phyloP scores from a whole-genome alignment of 2,113 vertebrate genomes.

The Seriola quinqueradiata region DNA sequence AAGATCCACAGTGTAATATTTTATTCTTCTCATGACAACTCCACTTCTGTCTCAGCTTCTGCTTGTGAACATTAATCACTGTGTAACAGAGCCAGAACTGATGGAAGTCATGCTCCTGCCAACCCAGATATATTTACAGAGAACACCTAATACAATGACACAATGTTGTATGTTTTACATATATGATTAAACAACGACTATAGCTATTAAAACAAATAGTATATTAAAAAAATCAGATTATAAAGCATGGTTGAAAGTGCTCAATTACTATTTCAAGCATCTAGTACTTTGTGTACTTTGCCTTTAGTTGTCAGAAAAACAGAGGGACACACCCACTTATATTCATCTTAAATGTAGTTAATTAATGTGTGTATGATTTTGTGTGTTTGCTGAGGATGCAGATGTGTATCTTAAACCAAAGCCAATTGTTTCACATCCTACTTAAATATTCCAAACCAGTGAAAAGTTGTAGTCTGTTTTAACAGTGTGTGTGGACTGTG shows the following conservation, averaged over 20 bases:
- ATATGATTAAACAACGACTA: not conserved
- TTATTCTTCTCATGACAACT: not conserved
- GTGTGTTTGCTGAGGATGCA: not conserved
- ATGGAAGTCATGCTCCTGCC: conserved; percentile 10
- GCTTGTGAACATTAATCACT: conserved; percentile 1
- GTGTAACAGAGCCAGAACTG: not conserved
- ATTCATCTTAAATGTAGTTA: not conserved
- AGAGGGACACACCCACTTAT: not conserved
- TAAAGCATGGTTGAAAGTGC: not conserved
- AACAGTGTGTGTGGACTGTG: conserved; percentile 7
- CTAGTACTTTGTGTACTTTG: not conserved
- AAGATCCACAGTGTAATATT: not conserved
- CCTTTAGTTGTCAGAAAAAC: not conserved
- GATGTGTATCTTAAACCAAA: not conserved
- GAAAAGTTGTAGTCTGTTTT: not conserved
- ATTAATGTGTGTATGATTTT: not conserved
- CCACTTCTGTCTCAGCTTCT: not conserved
- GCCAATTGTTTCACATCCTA: not conserved
- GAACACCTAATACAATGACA: not conserved
- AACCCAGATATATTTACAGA: conserved; percentile 3
- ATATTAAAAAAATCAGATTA: not conserved
- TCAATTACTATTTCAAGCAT: not conserved
- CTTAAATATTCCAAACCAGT: conserved; percentile 3
- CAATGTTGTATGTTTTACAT: not conserved
- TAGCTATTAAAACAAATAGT: not conserved